Evolutionary conservation across 35 echinoderm and acorn worm species (phyloP).

Genomic region (Ophiothrix spiculata): DNA sequence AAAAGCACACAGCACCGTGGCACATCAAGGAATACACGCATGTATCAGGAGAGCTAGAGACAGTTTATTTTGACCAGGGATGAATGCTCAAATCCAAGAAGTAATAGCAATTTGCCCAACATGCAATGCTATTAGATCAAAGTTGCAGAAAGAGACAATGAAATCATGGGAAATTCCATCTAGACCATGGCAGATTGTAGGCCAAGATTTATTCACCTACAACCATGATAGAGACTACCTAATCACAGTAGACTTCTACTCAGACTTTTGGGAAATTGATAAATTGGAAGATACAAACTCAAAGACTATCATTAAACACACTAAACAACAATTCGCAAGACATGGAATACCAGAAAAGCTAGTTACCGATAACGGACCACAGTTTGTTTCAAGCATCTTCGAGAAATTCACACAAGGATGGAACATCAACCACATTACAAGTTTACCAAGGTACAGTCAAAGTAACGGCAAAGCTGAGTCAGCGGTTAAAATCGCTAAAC

Average conservation of each 20-base stretch:
- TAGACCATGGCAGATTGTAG: not conserved
- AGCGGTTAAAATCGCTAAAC: conserved; percentile 56
- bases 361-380: conserved; percentile 52
- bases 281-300: conserved; percentile 30
- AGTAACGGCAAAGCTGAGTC: conserved; percentile 68
- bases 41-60: conserved; percentile 42
- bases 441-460: conserved; percentile 41
- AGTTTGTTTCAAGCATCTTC: conserved; percentile 33
- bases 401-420: conserved; percentile 30
- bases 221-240: not conserved
- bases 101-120: conserved; percentile 22
- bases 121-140: conserved; percentile 30
- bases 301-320: not conserved
- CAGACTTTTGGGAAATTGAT: conserved; percentile 49
- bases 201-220: not conserved
- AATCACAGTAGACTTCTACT: conserved; percentile 28
- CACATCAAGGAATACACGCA: conserved; percentile 40
- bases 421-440: conserved; percentile 40
- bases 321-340: conserved; percentile 40
- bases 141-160: conserved; percentile 43
- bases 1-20: conserved; percentile 18
- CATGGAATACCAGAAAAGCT: conserved; percentile 43
- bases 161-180: conserved; percentile 28
- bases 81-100: conserved; percentile 37
- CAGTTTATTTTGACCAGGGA: conserved; percentile 45